Conservation (phyloP, 2,113 vertebrate genomes). For the Phylloscopus whistleri region DNA sequence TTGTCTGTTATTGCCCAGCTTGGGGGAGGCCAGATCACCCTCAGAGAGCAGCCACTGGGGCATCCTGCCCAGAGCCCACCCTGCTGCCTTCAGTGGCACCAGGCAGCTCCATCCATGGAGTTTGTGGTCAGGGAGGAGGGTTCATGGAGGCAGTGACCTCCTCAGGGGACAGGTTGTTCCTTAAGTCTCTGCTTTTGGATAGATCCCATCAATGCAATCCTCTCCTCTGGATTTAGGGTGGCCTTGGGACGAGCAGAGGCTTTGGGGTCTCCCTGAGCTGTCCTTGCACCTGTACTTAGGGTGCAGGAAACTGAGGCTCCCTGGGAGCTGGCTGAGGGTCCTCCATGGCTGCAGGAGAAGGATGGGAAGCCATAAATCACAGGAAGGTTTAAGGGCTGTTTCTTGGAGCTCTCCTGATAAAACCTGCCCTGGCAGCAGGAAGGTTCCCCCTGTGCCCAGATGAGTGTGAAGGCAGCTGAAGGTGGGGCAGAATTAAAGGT, state of each 20-base stretch:
- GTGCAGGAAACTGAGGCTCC: not conserved
- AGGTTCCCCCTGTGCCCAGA: not conserved
- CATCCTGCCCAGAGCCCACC: not conserved
- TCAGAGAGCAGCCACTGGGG: not conserved
- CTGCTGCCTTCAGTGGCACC: fast-evolving
- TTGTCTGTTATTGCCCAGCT: not conserved
- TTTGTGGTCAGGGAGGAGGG: not conserved
- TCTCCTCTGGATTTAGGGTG: not conserved
- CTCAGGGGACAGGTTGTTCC: not conserved
- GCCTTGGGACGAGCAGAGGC: not conserved
- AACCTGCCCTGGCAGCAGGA: not conserved
- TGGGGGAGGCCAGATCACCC: not conserved
- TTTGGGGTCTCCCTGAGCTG: not conserved
- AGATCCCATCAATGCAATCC: fast-evolving
- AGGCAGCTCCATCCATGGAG: not conserved
- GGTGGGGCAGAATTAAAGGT: not conserved
- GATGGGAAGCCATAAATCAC: not conserved
- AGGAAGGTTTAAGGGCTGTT: not conserved
- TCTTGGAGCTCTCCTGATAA: not conserved
- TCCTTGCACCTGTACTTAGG: not conserved
- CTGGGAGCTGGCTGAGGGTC: not conserved
- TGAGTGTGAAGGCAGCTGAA: not conserved
- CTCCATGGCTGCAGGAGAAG: not conserved
- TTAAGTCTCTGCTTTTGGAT: not conserved
- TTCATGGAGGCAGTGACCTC: not conserved